Base-by-base conservation (phyloP, 2,888 invertebrate genomes). In the Iselma pallidipennis region DNA sequence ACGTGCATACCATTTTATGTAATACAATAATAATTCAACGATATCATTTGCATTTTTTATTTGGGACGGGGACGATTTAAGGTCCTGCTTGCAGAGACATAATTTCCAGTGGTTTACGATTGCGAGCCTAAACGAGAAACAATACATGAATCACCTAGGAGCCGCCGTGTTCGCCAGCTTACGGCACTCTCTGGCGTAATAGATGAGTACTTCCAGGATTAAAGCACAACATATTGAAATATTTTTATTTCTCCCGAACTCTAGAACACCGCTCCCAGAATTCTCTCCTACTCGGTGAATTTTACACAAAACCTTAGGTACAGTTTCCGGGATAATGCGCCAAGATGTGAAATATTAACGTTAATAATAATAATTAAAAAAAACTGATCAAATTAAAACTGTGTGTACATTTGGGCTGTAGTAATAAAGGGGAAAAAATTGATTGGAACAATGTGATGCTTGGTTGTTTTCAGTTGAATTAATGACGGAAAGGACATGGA, bases 141-240 rank as follows among this genome's bases (percentile, higher is more conserved):
- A 80, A 80, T 80, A 78, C 80, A 81, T 81, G 80, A 80, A 80
- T 81, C 80, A 80, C 79, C 78, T 78, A 75, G 74, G 70, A 71
- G 72, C 67, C 61, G 65, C 61, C 69, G 70, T 68, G 66, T 65
- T 67, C 66, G 54, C 61, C 63, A 68, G 70, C 67, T 67, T 68
- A 68, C 66, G 63, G 62, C 66, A 61, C 62, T 66, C 61, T 62
- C 59, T 61, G 55, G 59, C 69, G 76, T 80, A 80, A 80, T 78
- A 77, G 80, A 80, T 81, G 81, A 80, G 78, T 81, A 80, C 81
- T 81, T 79, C 74, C 73, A 74, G 82, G 82, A 82, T 82, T 82
- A 81, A 80, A 81, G 78, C 78, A 73, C 77, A 79, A 78, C 80
- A 79, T 80, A 80, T 80, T 81, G 81, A 80, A 81, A 81, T 80